Conservation (phyloP, 2,113 vertebrate genomes). For the Bolborhynchus lineola region DNA sequence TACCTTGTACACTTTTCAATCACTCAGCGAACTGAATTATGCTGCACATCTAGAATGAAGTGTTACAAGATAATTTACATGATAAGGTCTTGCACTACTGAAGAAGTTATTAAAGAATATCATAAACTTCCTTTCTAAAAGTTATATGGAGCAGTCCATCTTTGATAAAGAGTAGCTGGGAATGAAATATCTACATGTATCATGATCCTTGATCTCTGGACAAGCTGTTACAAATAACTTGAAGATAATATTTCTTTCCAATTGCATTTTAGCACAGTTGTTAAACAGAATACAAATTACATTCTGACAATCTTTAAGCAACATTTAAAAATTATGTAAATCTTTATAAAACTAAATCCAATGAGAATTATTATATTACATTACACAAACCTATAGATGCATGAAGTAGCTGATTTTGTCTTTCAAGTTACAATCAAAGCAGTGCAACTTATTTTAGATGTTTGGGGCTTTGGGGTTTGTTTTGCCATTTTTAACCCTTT, state of each 20-base stretch:
- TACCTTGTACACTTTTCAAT: background rate
- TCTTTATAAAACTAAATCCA: background rate
- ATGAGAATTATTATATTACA: background rate
- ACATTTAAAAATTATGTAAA: conserved; percentile 19
- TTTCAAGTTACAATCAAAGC: conserved; percentile 32
- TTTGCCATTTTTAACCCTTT: conserved; percentile 10
- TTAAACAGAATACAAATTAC: conserved; percentile 3
- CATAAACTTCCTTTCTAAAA: conserved; percentile 61
- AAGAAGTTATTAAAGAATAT: conserved; percentile 65
- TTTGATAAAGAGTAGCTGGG: conserved; percentile 15
- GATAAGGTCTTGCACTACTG: conserved; percentile 37
- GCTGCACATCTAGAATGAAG: conserved; percentile 13
- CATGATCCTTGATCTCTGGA: conserved; percentile 45
- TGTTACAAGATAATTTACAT: conserved; percentile 55
- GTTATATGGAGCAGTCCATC: conserved; percentile 58
- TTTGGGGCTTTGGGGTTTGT: background rate
- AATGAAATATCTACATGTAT: conserved; percentile 53
- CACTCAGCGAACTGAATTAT: background rate
- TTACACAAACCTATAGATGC: background rate
- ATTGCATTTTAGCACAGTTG: background rate
- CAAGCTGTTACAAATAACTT: conserved; percentile 51
- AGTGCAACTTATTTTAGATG: background rate
- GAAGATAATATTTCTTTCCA: conserved; percentile 50
- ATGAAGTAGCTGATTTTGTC: background rate
- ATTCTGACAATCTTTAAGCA: background rate